phyloP scores from a whole-genome alignment of 2,797 vertebrate genomes.

The Myripristis jacobus region DNA sequence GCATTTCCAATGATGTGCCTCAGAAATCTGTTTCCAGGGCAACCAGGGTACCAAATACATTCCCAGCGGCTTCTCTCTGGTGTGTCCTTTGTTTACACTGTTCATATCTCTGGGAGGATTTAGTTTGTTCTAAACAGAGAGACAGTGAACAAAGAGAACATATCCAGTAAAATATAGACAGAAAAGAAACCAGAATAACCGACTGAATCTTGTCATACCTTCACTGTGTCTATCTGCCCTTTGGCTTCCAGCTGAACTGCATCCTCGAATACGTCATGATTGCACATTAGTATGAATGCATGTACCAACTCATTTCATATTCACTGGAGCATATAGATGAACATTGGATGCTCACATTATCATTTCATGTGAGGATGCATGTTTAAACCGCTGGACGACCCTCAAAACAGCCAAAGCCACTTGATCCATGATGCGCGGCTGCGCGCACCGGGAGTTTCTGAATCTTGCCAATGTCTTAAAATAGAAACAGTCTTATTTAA shows the following conservation, averaged over 20 bases:
- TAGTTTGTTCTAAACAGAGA: constrained; percentile 52
- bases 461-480: background rate
- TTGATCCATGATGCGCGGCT: constrained; percentile 42
- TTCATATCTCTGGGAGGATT: constrained; percentile 65
- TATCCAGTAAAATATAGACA: background rate
- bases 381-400: constrained; percentile 21
- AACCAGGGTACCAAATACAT: constrained; percentile 84
- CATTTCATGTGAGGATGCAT: background rate
- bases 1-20: constrained; percentile 82
- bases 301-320: background rate
- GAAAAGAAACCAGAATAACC: constrained; percentile 22
- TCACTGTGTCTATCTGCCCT: constrained; percentile 11
- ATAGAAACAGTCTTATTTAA: constrained; percentile 26
- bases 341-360: background rate
- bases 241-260: background rate
- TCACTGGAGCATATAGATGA: background rate
- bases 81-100: constrained; percentile 80
- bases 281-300: background rate
- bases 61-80: constrained; percentile 73
- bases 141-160: constrained; percentile 5
- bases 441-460: constrained; percentile 46
- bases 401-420: constrained; percentile 6
- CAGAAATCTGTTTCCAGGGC: constrained; percentile 87
- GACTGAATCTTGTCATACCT: constrained; percentile 19
- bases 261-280: constrained; percentile 4